These are phyloP conservation scores for Trachythela sp. DNA, from an alignment of 64 coral and sea anemone species.

Conservation along the genomic window DNA sequence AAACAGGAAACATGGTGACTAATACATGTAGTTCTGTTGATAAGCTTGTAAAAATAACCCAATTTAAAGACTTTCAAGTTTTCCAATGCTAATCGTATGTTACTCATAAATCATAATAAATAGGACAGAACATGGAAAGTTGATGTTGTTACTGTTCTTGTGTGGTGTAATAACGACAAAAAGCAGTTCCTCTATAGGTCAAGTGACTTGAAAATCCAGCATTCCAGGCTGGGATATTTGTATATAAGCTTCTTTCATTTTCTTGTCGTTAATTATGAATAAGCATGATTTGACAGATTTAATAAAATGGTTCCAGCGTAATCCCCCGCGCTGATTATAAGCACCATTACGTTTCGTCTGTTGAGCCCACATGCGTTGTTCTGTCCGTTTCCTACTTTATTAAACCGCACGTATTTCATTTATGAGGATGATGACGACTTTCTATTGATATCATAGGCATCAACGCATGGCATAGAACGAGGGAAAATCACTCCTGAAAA, in stretches of 20 bases:
- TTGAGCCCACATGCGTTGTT: no score
- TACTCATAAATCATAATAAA: background rate
- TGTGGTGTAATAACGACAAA: background rate
- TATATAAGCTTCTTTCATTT: background rate
- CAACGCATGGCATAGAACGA: no score
- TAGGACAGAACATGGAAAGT: background rate
- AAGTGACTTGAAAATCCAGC: no score
- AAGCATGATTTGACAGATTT: background rate
- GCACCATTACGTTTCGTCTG: no score
- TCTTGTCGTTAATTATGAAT: background rate
- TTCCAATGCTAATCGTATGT: background rate
- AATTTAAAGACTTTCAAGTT: background rate
- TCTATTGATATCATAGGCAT: no score
- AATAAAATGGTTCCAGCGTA: background rate
- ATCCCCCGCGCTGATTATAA: no score
- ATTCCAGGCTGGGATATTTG: background rate
- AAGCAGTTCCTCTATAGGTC: background rate
- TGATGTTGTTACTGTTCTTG: background rate
- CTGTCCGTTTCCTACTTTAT: no score
- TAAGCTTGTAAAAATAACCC: background rate
- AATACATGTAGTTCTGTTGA: background rate
- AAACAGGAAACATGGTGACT: slow-evolving; percentile 1
- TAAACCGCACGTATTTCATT: no score
- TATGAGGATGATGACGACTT: no score
- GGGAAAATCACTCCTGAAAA: no score